Base-by-base conservation (phyloP, 1,140 invertebrate species). In the Drosophila subpulchrella region DNA sequence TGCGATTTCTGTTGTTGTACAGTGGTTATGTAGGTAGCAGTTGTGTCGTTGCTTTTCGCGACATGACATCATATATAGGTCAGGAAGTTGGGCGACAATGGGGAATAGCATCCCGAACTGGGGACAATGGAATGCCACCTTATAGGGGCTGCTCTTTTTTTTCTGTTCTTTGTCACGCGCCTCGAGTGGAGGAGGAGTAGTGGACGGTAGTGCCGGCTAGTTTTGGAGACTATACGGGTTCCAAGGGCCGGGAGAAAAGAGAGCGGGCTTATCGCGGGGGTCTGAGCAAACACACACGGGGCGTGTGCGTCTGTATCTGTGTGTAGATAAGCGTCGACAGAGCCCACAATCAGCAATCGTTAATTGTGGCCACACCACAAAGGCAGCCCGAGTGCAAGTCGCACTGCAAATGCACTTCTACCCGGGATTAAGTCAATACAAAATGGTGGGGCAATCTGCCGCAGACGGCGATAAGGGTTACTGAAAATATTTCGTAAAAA, bases 301-400 rank as follows among this genome's bases (percentile, higher is more conserved):
- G 44, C 36, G 41, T 11, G 1, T 20, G 6, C 15, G 36, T 53
- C 12, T 75, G 13, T 62, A 15, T 55, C n/a, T 58, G 46, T 66
- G 13, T 24, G 41, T 63, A 74, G 76, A 88, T 81, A 89, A 88
- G 76, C 61, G 54, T 44, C 62, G 62, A 42, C 59, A 51, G 47
- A 60, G 41, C 66, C 65, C 61, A 76, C 66, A 88, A 88, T 73
- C 59, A 77, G 68, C 60, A 51, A 46, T 78, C 57, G 65, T 72
- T 86, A 82, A 88, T 79, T 86, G 77, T 65, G 41, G 50, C 47
- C 62, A 65, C 27, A 27, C 81, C 62, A 65, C 81, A 78, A 73
- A 78, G 66, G 41, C 63, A 85, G 47, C 62, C 55, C 8, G 30
- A 24, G 10, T 42, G 41, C 42, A n/a, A 47, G 66, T 54, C 48